Evolutionary conservation across 2,888 invertebrate species (phyloP).

Genomic region (Acanthosoma haemorrhoidale): DNA sequence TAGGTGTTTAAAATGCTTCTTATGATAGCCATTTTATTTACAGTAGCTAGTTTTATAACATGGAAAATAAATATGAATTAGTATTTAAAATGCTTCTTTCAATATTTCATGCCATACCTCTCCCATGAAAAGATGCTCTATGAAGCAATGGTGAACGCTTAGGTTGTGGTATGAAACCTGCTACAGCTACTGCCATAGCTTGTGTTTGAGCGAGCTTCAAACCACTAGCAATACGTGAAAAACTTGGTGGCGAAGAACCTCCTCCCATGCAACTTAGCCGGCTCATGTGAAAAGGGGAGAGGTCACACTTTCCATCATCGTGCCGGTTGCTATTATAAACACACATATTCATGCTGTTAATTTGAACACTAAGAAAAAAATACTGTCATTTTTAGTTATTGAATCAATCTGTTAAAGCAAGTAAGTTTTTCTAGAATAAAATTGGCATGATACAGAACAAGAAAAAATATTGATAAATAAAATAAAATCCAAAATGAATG

Average conservation of each 20-base stretch:
- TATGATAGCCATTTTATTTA: no score
- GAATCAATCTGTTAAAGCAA: background rate
- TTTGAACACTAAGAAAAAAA: background rate
- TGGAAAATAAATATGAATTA: no score
- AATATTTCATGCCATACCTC: slow-evolving; percentile 51
- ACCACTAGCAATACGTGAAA: slow-evolving; percentile 59
- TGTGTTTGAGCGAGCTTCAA: slow-evolving; percentile 65
- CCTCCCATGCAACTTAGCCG: slow-evolving; percentile 34
- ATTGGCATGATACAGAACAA: no score
- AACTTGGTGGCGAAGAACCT: slow-evolving; percentile 44
- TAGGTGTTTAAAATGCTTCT: no score
- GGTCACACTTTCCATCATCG: slow-evolving; percentile 34
- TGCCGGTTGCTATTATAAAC: slow-evolving; percentile 35
- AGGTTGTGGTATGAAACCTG: slow-evolving; percentile 58
- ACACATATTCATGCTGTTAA: slow-evolving; percentile 24
- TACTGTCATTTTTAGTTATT: background rate
- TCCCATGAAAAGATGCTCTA: slow-evolving; percentile 61
- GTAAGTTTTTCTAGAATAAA: no score
- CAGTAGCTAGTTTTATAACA: no score
- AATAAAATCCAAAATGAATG: no score
- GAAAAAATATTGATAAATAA: no score
- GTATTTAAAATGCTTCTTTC: no score
- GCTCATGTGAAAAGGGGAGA: slow-evolving; percentile 38
- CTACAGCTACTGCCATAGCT: slow-evolving; percentile 65
- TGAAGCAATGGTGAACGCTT: slow-evolving; percentile 46